Evolutionary conservation across 2,888 invertebrate genomes (phyloP).

Genomic region (Leucoma salicis): DNA sequence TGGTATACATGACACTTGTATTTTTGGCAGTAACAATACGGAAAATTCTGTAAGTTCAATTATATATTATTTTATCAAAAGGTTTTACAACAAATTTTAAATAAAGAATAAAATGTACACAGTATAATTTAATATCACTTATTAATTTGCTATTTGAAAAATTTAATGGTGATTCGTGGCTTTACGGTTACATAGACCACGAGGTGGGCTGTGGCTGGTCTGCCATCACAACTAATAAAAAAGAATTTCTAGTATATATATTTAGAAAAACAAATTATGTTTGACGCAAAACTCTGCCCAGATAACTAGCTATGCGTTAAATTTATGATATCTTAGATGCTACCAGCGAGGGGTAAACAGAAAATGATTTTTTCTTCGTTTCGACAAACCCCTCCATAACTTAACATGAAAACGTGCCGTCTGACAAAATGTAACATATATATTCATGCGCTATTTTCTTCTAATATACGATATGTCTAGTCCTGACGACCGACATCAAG

Average conservation of each 20-base stretch:
- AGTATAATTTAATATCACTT: too few relatives aligned
- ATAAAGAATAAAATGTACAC: too few relatives aligned
- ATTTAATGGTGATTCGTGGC: too few relatives aligned
- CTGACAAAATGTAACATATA: conserved; percentile 50
- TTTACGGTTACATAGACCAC: too few relatives aligned
- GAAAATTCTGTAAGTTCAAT: too few relatives aligned
- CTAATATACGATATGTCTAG: conserved; percentile 42
- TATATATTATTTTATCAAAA: too few relatives aligned
- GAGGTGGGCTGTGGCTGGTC: too few relatives aligned
- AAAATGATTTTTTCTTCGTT: conserved; percentile 29
- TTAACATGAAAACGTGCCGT: conserved; percentile 44
- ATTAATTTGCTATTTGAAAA: too few relatives aligned
- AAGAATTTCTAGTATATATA: background rate
- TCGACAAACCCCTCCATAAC: conserved; percentile 45
- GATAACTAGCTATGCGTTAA: conserved; percentile 15
- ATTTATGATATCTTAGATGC: conserved; percentile 28
- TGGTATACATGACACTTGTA: too few relatives aligned
- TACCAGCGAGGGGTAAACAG: conserved; percentile 17
- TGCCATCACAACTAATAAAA: too few relatives aligned
- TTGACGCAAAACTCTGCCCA: conserved; percentile 12
- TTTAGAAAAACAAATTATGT: conserved; percentile 13
- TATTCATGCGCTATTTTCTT: conserved; percentile 48
- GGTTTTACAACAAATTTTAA: too few relatives aligned
- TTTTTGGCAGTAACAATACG: too few relatives aligned
- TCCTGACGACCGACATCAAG: conserved; percentile 25